Evolutionary conservation across 2,113 vertebrate species (phyloP).

Genomic region (Willisornis vidua): DNA sequence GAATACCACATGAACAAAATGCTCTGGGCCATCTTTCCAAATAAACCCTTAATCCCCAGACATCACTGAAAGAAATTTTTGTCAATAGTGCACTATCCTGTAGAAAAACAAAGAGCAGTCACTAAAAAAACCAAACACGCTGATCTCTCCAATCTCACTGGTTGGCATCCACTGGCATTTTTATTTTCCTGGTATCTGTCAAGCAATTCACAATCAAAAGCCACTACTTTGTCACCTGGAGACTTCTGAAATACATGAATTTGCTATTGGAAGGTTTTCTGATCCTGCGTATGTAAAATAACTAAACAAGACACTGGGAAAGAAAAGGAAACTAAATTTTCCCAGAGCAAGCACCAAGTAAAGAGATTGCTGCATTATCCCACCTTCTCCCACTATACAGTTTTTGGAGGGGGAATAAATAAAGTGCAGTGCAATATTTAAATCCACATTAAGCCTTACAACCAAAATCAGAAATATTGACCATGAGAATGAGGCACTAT

Average conservation of each 20-base stretch:
- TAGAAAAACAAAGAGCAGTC: background rate
- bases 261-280: background rate
- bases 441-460: background rate
- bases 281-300: background rate
- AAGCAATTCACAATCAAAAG: background rate
- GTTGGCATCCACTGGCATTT: background rate
- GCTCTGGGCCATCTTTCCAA: constrained; percentile 27
- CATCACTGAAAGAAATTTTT: background rate
- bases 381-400: background rate
- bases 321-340: background rate
- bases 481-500: background rate
- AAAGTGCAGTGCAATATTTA: background rate
- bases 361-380: background rate
- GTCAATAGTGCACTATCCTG: background rate
- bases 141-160: background rate
- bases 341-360: background rate
- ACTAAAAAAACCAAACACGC: background rate
- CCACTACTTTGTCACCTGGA: background rate
- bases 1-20: background rate
- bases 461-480: background rate
- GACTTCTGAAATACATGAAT: background rate
- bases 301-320: background rate
- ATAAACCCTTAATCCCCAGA: constrained; percentile 29
- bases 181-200: background rate
- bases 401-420: background rate